Percentiles rank a stretch among this genome's conserved stretches.
Evolutionary conservation across 2,888 invertebrate genomes (phyloP).

Genomic region (Biston stratarius): DNA sequence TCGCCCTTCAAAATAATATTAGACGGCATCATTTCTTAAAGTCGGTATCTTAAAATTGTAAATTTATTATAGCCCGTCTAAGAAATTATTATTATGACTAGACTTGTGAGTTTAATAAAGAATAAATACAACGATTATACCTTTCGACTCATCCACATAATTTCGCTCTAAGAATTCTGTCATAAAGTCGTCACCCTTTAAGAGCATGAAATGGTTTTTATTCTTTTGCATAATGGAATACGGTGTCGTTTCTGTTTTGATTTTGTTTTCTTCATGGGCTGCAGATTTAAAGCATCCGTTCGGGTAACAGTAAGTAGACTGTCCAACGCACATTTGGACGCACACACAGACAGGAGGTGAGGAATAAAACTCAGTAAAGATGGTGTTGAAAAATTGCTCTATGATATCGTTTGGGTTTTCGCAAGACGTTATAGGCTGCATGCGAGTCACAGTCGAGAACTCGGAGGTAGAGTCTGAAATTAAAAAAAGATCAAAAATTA

Average conservation of each 20-base stretch:
- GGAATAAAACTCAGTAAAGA: slow-evolving; percentile 71
- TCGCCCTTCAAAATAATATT: too few relatives aligned
- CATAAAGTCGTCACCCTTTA: slow-evolving; percentile 59
- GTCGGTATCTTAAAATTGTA: too few relatives aligned
- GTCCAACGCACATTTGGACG: slow-evolving; percentile 71
- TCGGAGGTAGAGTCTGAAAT: slow-evolving; percentile 56
- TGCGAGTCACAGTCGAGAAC: slow-evolving; percentile 41
- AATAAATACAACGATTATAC: slow-evolving; percentile 11
- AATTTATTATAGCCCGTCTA: too few relatives aligned
- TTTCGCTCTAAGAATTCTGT: slow-evolving; percentile 54
- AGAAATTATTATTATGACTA: not conserved
- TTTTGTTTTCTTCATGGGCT: slow-evolving; percentile 47
- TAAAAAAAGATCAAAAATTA: not conserved
- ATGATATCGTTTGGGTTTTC: slow-evolving; percentile 55
- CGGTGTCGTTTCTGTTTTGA: slow-evolving; percentile 37
- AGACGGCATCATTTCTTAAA: too few relatives aligned
- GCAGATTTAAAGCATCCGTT: slow-evolving; percentile 66
- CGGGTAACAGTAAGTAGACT: slow-evolving; percentile 76
- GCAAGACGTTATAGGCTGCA: slow-evolving; percentile 47
- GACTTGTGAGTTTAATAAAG: not conserved
- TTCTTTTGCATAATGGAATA: slow-evolving; percentile 47
- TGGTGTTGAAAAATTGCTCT: slow-evolving; percentile 73
- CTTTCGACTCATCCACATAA: slow-evolving; percentile 47
- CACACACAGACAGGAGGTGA: slow-evolving; percentile 72
- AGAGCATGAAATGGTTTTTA: slow-evolving; percentile 53